A percentile compares a stretch with the other conserved stretches of the same genome.
Conservation (phyloP, 2,888 invertebrate genomes). For the Synergus gifuensis region DNA sequence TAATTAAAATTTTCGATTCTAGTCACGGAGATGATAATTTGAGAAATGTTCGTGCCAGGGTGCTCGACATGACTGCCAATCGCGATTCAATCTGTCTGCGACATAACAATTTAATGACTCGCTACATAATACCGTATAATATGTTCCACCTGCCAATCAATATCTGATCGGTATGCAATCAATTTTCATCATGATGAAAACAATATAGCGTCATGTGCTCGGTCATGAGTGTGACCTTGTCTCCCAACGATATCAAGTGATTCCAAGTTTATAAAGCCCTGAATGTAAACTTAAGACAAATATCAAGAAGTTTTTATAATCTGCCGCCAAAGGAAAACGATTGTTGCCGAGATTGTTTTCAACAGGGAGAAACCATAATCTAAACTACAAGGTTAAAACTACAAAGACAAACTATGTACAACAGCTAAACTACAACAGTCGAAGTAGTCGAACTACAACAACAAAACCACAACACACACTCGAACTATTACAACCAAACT, state of each 20-base stretch:
- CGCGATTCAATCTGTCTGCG: constrained; percentile 34
- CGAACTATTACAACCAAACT: too few relatives aligned
- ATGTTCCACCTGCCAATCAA: constrained; percentile 36
- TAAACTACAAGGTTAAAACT: too few relatives aligned
- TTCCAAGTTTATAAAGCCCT: background rate
- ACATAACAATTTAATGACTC: constrained; percentile 37
- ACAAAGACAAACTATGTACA: too few relatives aligned
- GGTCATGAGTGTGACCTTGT: background rate
- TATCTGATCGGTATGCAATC: constrained; percentile 36
- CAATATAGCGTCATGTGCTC: background rate
- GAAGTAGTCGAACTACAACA: too few relatives aligned
- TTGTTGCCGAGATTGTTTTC: too few relatives aligned
- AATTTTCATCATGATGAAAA: constrained; percentile 23
- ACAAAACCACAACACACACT: too few relatives aligned
- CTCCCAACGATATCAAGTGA: constrained; percentile 14
- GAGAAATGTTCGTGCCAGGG: constrained; percentile 1
- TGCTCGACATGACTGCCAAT: constrained; percentile 10
- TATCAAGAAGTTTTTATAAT: background rate
- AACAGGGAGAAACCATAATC: too few relatives aligned
- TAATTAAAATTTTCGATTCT: constrained; percentile 4
- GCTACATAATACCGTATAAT: constrained; percentile 36
- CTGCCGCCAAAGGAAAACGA: background rate
- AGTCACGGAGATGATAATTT: constrained; percentile 21
- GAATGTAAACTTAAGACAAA: background rate
- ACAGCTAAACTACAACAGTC: too few relatives aligned